A percentile compares a stretch with the other conserved stretches of the same genome.
These are phyloP conservation scores for Ceyx melanurus DNA, from an alignment of 2,113 vertebrate genomes.

Conservation along the genomic window DNA sequence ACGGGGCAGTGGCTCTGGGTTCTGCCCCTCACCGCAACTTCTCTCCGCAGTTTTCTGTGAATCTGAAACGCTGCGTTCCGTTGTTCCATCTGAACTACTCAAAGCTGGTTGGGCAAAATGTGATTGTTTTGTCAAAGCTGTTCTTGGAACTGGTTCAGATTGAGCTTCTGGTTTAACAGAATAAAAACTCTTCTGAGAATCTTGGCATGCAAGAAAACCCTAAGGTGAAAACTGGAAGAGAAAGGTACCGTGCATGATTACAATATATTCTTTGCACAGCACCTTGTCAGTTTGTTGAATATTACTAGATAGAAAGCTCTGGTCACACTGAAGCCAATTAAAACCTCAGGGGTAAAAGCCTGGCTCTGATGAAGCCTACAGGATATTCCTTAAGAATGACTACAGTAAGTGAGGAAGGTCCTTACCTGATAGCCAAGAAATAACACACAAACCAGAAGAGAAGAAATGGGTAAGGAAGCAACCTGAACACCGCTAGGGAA, in stretches of 20 bases:
- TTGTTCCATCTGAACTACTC: background rate
- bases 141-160: background rate
- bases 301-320: background rate
- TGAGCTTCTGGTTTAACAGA: background rate
- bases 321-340: background rate
- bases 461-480: background rate
- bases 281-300: background rate
- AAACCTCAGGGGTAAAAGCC: background rate
- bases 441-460: background rate
- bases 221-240: background rate
- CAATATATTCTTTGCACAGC: background rate
- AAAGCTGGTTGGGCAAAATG: background rate
- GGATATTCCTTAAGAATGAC: background rate
- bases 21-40: background rate
- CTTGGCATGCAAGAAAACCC: background rate
- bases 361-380: background rate
- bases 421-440: background rate
- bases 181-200: background rate
- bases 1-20: fast-evolving
- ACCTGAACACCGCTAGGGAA: background rate
- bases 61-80: background rate
- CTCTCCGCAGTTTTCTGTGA: background rate
- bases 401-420: background rate
- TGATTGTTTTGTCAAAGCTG: background rate
- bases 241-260: background rate